Evolutionary conservation across 2,113 vertebrate species (phyloP).

Genomic region (Apteryx owenii): DNA sequence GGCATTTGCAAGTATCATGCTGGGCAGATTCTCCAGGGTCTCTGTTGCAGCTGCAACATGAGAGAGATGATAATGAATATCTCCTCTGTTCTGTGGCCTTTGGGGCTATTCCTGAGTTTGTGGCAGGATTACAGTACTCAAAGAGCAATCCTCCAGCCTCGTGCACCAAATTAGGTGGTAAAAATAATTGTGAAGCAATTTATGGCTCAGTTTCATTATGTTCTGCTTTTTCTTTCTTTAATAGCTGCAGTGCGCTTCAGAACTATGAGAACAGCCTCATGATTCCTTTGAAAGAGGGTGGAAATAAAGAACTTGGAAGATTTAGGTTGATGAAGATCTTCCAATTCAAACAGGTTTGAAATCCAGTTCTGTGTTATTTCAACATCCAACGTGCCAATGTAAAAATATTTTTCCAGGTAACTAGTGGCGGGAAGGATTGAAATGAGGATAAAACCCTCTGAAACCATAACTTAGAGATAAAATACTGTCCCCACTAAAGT

Average conservation of each 20-base stretch:
- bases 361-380: not conserved
- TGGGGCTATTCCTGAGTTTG: not conserved
- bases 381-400: not conserved
- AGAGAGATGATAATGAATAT: constrained; percentile 58
- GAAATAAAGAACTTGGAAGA: not conserved
- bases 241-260: not conserved
- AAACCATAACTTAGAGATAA: not conserved
- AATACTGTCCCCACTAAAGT: not conserved
- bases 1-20: constrained; percentile 13
- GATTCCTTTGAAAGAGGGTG: not conserved
- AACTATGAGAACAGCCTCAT: not conserved
- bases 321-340: not conserved
- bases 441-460: not conserved
- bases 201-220: constrained; percentile 6
- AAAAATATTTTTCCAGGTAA: not conserved
- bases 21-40: constrained; percentile 31
- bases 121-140: not conserved
- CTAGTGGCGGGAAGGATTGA: not conserved
- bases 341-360: not conserved
- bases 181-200: constrained; percentile 63
- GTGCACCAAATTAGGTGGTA: constrained; percentile 38
- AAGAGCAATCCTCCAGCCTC: constrained; percentile 47
- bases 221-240: not conserved
- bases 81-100: not conserved
- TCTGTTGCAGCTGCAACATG: constrained; percentile 46